Evolutionary conservation across 2,888 invertebrate genomes (phyloP), one percentile per base, ranked within the genome.

Genomic region (Drosophila fungiperda): DNA sequence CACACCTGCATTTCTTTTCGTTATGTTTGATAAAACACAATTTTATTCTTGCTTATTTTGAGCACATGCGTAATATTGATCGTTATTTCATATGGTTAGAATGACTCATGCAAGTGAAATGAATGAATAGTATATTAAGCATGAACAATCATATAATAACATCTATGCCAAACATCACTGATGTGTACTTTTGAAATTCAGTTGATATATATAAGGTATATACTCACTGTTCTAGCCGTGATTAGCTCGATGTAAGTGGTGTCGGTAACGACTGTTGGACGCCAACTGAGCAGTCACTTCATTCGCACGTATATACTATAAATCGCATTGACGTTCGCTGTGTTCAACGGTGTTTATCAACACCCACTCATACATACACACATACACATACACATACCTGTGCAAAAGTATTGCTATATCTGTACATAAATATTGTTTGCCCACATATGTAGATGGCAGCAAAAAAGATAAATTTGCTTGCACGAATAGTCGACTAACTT

Each of bases 261-360:
- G 78, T 68, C 49, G 54, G 62, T 73, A 68, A 71, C 75, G 85
- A 75, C 79, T 79, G 83, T 82, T 73, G 74, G 63, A 73, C 73
- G 60, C 72, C 70, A 78, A 85, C 90, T 85, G 82, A 89, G 64
- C 52, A 54, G 60, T 45, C 55, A 42, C 45, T 62, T 63, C 42
- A 52, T 33, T 49, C 11, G 48, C 17, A 59, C 49, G 49, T 55
- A 53, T 33, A 45, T 49, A 66, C 68, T 23, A 58, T 68, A 59
- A 68, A 74, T 69, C 67, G 38, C 59, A 65, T 82, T 85, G 60
- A 70, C 74, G 78, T 73, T 70, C 52, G 55, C 73, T 50, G 66
- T 68, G 49, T 67, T 79, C 69, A 49, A 53, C 17, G 38, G 42
- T 57, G 61, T 64, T 83, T 80, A 83, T 71, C 70, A 68, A 55